Conservation (phyloP, 2,113 vertebrate species). For the Ibidorhyncha struthersii region DNA sequence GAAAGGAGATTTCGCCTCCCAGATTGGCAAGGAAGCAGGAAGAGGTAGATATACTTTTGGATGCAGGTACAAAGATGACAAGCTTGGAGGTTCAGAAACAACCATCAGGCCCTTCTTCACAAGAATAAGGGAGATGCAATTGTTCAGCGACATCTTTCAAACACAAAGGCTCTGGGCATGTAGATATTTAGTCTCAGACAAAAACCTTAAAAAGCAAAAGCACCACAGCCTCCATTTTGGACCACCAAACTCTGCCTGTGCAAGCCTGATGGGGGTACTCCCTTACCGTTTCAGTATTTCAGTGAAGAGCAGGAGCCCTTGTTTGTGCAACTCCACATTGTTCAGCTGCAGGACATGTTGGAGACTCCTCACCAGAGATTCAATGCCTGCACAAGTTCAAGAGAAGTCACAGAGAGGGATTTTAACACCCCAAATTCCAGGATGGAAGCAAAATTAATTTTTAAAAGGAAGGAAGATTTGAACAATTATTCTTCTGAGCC, state of each 20-base stretch:
- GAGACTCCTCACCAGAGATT: constrained; percentile 90
- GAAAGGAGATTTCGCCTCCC: background rate
- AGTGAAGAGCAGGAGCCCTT: constrained; percentile 88
- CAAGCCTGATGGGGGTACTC: background rate
- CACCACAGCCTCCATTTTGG: background rate
- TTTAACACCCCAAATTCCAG: background rate
- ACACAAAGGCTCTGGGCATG: background rate
- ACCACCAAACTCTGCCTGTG: background rate
- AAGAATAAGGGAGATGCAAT: background rate
- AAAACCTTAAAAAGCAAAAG: background rate
- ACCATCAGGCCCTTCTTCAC: background rate
- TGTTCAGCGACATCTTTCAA: background rate
- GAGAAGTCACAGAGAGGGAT: background rate
- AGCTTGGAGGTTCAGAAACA: background rate
- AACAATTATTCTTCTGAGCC: background rate
- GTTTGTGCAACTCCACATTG: constrained; percentile 85
- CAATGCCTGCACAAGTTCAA: constrained; percentile 79
- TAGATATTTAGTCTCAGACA: background rate
- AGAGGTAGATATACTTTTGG: background rate
- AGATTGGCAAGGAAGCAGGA: background rate
- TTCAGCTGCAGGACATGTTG: constrained; percentile 78
- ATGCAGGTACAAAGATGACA: background rate
- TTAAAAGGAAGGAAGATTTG: background rate
- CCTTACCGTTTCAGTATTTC: constrained; percentile 89
- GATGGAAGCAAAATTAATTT: background rate